Evolutionary conservation across 2,888 invertebrate species (phyloP), one percentile per base, ranked within the genome.

Genomic region (Drosophila conformis): DNA sequence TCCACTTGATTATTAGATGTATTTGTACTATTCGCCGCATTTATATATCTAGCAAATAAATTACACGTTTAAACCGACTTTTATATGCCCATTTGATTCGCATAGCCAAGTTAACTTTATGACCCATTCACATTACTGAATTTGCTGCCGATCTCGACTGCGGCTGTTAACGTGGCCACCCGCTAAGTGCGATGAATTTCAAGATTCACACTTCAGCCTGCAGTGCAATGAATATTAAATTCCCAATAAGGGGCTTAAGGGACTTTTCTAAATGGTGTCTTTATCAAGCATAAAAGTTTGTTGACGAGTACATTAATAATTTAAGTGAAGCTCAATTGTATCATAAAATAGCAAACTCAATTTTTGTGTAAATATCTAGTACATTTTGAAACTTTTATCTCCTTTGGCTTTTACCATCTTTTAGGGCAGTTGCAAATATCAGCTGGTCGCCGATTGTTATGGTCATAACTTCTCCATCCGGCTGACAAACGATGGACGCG

Each of bases 401-500:
- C 15, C 13, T 31, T 27, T 69, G 15, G 2, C 1, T 40, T 15
- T 54, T 15, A 2, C 48, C 8, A 15, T 52, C 11, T 76, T 70
- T 5, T 53, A 78, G 78, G 78, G 98, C 40, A 95, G 97, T 0
- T 99, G 99, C 94, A 97, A 97, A 92, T 99, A 99, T 92, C 96
- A 98, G 83, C 93, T 99, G 80, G 96, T 96, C 0, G 96, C 97
- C 25, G 98, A 98, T 92, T 98, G 98, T 91, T 93, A 93, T 33
- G 95, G 95, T 82, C 95, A 96, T 83, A 95, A 96, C 18, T 98
- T 98, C 92, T 96, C 97, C 10, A 96, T 99, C 74, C 95, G 98
- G 69, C 97, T 98, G 67, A 97, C 98, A 46, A 99, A 98, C 91
- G 97, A 97, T 90, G 97, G 97, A 1, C 94, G 97, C 75, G 91